Conservation (phyloP, 2,888 invertebrate genomes). For the Tenthredo mesomela region DNA sequence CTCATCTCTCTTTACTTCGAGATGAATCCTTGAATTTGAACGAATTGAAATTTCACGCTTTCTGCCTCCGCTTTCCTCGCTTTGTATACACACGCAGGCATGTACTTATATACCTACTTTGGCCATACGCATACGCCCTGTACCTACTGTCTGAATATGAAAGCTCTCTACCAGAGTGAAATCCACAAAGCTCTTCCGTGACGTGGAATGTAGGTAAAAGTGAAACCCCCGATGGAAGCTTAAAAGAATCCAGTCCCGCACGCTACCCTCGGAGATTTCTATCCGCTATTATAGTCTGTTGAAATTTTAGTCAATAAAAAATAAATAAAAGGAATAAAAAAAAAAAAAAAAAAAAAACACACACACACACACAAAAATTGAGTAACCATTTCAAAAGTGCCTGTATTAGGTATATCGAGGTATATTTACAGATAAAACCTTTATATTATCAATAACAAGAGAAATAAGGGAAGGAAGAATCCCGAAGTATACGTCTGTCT, state of each 20-base stretch:
- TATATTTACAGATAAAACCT: not conserved
- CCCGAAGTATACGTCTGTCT: not conserved
- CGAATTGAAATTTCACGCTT: conserved; percentile 44
- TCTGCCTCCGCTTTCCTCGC: not conserved
- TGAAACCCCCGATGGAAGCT: conserved; percentile 48
- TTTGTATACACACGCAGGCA: not conserved
- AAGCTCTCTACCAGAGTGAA: conserved; percentile 38
- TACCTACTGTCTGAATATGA: conserved; percentile 36
- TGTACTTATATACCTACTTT: not conserved
- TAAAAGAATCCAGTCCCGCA: conserved; percentile 47
- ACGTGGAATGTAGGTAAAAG: conserved; percentile 50
- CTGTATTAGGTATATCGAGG: not conserved
- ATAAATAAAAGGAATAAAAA: not conserved
- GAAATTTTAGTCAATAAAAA: conserved; percentile 21
- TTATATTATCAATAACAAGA: not conserved
- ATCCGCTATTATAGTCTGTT: conserved; percentile 35
- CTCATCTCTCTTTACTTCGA: conserved; percentile 23
- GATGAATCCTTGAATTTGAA: conserved; percentile 23
- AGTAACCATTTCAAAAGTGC: not conserved
- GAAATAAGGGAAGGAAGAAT: not conserved
- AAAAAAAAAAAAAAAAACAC: not conserved
- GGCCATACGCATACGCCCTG: conserved; percentile 4
- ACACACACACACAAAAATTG: not conserved
- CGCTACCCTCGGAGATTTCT: conserved; percentile 45
- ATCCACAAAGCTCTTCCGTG: conserved; percentile 48